Evolutionary conservation across 1,140 invertebrate species (phyloP).

Genomic region (Neomicropteryx cornuta): DNA sequence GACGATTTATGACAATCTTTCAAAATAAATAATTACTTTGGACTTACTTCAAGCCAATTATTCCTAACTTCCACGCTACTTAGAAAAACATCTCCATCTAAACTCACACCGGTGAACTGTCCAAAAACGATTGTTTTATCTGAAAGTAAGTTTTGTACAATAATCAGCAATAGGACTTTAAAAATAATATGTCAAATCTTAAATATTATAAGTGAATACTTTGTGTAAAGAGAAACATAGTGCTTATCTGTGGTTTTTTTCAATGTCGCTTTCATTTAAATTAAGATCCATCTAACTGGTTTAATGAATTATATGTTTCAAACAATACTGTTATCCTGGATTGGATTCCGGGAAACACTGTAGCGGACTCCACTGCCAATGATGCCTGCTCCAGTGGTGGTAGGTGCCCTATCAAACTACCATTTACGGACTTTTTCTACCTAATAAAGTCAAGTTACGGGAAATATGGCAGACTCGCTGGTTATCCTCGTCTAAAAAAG

Average conservation of each 20-base stretch:
- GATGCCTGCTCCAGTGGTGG: no score
- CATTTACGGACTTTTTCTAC: no score
- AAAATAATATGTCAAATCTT: constrained; percentile 2
- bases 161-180: constrained; percentile 8
- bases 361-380: no score
- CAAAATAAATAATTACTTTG: no score
- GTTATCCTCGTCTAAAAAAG: no score
- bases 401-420: no score
- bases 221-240: background rate
- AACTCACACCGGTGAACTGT: constrained; percentile 75
- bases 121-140: constrained; percentile 71
- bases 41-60: constrained; percentile 82
- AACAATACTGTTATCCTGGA: no score
- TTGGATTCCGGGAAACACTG: no score
- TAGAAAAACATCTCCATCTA: constrained; percentile 79
- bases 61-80: constrained; percentile 83
- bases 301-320: background rate
- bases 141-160: constrained; percentile 22
- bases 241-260: background rate
- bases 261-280: background rate
- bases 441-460: no score
- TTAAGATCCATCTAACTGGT: background rate
- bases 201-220: constrained; percentile 3
- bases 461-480: no score
- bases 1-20: no score